Conservation (phyloP, 2,888 invertebrate species). For the Epinotia demarniana region DNA sequence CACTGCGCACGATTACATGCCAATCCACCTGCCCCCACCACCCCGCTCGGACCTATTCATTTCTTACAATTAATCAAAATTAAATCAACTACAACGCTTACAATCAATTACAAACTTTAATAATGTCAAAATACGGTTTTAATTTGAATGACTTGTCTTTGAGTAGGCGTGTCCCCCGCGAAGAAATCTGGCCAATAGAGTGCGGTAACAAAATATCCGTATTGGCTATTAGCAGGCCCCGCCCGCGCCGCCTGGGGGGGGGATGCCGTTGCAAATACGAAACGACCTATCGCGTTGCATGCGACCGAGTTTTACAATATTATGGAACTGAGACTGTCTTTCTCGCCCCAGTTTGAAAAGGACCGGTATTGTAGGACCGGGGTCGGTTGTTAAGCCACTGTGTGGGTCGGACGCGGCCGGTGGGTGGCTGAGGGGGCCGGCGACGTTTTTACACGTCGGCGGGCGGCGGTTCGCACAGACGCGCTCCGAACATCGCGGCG, state of each 20-base stretch:
- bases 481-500: constrained; percentile 78
- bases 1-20: constrained; percentile 42
- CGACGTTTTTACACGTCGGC: constrained; percentile 62
- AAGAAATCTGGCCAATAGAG: constrained; percentile 86
- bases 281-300: constrained; percentile 55
- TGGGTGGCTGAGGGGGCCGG: constrained; percentile 59
- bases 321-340: constrained; percentile 45
- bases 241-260: constrained; percentile 68
- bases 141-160: constrained; percentile 56
- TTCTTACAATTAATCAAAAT: constrained; percentile 84
- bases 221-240: constrained; percentile 85
- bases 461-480: constrained; percentile 71
- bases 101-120: constrained; percentile 61
- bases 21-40: constrained; percentile 44
- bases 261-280: constrained; percentile 42
- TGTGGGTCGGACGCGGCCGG: constrained; percentile 54
- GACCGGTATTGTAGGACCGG: constrained; percentile 55
- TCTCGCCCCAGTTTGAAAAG: constrained; percentile 54
- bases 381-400: constrained; percentile 66
- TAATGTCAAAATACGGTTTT: constrained; percentile 54
- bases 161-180: constrained; percentile 79
- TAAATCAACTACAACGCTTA: constrained; percentile 69
- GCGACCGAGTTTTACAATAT: constrained; percentile 53
- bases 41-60: constrained; percentile 71
- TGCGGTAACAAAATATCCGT: constrained; percentile 84